Conservation (phyloP, 2,797 vertebrate species). For the Amblyopsis hoosieri region DNA sequence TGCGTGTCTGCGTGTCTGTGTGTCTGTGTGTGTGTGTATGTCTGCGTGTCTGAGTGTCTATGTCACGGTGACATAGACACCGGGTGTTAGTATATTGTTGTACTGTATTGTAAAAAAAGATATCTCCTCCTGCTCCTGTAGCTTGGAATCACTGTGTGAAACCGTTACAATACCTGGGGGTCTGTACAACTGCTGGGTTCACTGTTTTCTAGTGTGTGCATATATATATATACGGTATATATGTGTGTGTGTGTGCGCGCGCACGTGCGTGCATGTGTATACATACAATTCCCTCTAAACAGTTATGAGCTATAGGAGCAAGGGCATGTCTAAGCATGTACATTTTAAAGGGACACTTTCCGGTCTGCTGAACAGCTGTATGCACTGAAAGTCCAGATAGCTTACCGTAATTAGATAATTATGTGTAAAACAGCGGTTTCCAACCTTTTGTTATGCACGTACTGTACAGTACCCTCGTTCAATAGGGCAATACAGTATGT, state of each 20-base stretch:
- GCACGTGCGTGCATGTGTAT: constrained; percentile 18
- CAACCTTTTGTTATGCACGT: too few relatives aligned
- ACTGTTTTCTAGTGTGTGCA: constrained; percentile 27
- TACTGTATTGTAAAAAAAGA: constrained; percentile 52
- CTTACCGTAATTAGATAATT: constrained; percentile 59
- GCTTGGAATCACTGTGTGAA: constrained; percentile 62
- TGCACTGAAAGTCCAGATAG: constrained; percentile 21
- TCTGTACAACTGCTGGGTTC: constrained; percentile 33
- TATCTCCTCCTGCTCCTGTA: constrained; percentile 51
- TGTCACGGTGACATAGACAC: constrained; percentile 27
- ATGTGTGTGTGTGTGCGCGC: constrained; percentile 9
- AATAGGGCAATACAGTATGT: too few relatives aligned
- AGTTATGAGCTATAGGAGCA: constrained; percentile 46
- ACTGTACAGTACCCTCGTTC: too few relatives aligned
- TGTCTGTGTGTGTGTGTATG: constrained; percentile 43
- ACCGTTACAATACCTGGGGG: constrained; percentile 59
- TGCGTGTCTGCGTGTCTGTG: constrained; percentile 36
- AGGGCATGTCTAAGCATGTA: constrained; percentile 12
- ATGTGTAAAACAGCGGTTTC: constrained; percentile 25
- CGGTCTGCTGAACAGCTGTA: constrained; percentile 19
- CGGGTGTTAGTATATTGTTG: too few relatives aligned
- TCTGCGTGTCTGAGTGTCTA: constrained; percentile 34
- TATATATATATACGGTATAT: neutral
- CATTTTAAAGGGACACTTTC: constrained; percentile 33
- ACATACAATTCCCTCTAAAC: constrained; percentile 44